A percentile compares a stretch with the other conserved stretches of the same genome.
Evolutionary conservation across 2,113 vertebrate species (phyloP).

Genomic region (Zosterops japonicus): DNA sequence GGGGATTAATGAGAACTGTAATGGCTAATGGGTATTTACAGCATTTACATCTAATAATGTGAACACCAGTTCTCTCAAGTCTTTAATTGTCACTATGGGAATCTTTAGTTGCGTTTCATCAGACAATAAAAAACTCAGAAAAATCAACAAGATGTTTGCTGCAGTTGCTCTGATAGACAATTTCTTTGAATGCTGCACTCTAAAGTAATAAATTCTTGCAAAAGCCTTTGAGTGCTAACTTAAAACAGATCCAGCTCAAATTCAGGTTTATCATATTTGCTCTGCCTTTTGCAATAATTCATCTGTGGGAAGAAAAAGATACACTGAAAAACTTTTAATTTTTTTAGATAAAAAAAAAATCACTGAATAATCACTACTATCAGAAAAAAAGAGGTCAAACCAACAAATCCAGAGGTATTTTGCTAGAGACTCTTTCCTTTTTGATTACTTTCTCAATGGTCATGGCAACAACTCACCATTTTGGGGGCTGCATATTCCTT

Average conservation of each 20-base stretch:
- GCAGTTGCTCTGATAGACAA: neutral
- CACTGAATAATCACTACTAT: neutral
- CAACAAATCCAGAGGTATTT: neutral
- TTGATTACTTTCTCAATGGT: neutral
- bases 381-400: neutral
- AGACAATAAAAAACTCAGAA: conserved; percentile 62
- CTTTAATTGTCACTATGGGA: conserved; percentile 82
- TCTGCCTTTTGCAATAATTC: neutral
- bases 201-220: neutral
- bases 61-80: conserved; percentile 66
- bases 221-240: neutral
- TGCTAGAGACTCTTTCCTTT: neutral
- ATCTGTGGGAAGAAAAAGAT: neutral
- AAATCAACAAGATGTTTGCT: conserved; percentile 58
- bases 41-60: conserved; percentile 69
- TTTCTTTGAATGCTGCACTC: neutral
- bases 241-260: neutral
- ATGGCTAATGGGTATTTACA: conserved; percentile 92
- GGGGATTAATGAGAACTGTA: conserved; percentile 90
- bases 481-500: neutral
- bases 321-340: neutral
- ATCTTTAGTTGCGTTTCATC: conserved; percentile 73
- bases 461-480: neutral
- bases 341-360: neutral
- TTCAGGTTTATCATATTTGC: neutral